phyloP scores from a whole-genome alignment of 2,888 invertebrate genomes.

The Criorhina ranunculi region DNA sequence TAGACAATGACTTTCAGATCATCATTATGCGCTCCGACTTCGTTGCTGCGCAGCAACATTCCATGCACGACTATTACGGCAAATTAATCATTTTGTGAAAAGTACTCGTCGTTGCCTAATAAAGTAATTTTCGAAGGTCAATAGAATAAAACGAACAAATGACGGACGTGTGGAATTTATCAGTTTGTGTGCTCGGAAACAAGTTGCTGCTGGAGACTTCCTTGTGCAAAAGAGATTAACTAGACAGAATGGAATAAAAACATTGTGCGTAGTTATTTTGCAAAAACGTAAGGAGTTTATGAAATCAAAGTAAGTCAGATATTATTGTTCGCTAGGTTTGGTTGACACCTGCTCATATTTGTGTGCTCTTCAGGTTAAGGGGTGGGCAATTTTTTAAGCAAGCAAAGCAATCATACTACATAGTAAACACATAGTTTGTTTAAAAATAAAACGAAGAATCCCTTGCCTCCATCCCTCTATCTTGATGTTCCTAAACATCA shows the following conservation, averaged over 20 bases:
- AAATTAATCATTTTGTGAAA: slow-evolving; percentile 54
- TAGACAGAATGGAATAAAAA: neutral
- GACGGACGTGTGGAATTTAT: slow-evolving; percentile 24
- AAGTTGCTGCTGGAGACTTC: slow-evolving; percentile 29
- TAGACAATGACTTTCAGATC: slow-evolving; percentile 46
- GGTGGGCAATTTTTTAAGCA: neutral
- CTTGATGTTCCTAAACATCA: no score
- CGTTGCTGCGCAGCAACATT: slow-evolving; percentile 53
- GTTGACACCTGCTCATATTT: neutral
- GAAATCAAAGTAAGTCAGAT: neutral
- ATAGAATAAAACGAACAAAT: slow-evolving; percentile 49
- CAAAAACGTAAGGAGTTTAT: neutral
- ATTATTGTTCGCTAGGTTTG: neutral
- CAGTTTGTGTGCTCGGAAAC: slow-evolving; percentile 19
- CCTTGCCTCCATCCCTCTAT: no score
- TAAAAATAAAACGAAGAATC: no score
- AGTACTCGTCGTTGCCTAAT: slow-evolving; percentile 47
- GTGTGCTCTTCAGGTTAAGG: neutral
- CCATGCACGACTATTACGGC: slow-evolving; percentile 40
- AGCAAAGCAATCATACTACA: no score
- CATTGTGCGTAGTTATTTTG: neutral
- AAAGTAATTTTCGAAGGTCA: slow-evolving; percentile 68
- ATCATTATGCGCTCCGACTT: slow-evolving; percentile 29
- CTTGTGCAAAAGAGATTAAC: slow-evolving; percentile 39
- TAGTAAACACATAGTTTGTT: no score